Conservation (phyloP, 2,113 vertebrate species). For the Lonchura striata region DNA sequence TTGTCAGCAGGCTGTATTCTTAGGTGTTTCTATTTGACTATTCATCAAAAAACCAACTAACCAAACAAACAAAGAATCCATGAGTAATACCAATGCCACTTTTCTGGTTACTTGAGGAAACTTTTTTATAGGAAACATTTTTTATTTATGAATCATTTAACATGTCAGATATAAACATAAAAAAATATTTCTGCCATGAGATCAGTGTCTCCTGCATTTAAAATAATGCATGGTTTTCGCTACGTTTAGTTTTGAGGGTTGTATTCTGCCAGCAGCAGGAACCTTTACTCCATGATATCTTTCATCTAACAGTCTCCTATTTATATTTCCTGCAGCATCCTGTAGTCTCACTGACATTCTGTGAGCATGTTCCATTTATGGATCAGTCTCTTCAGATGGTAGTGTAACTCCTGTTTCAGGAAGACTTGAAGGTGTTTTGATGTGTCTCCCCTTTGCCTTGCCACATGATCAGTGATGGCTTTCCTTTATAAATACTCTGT, state of each 20-base stretch:
- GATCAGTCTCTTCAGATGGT: neutral
- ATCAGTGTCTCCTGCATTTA: neutral
- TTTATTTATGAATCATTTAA: constrained; percentile 27
- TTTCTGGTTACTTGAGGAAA: neutral
- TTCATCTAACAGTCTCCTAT: constrained; percentile 40
- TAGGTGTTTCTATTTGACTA: neutral
- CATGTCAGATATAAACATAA: neutral
- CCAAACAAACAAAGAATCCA: neutral
- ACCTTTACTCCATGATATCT: constrained; percentile 6
- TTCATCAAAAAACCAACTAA: neutral
- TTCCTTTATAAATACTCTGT: neutral
- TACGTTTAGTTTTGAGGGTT: neutral
- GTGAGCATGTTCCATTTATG: neutral
- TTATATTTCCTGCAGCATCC: constrained; percentile 31
- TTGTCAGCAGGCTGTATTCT: neutral
- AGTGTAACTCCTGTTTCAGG: neutral
- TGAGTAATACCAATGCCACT: neutral
- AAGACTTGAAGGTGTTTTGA: neutral
- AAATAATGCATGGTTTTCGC: neutral
- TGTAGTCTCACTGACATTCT: neutral
- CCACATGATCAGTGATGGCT: neutral
- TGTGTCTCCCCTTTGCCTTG: neutral
- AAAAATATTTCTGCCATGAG: neutral
- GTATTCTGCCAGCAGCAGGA: neutral
- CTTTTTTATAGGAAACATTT: neutral